A percentile compares a stretch with the other conserved stretches of the same genome.
Evolutionary conservation across 2,113 vertebrate genomes (phyloP).

Genomic region (Scolopax mira): DNA sequence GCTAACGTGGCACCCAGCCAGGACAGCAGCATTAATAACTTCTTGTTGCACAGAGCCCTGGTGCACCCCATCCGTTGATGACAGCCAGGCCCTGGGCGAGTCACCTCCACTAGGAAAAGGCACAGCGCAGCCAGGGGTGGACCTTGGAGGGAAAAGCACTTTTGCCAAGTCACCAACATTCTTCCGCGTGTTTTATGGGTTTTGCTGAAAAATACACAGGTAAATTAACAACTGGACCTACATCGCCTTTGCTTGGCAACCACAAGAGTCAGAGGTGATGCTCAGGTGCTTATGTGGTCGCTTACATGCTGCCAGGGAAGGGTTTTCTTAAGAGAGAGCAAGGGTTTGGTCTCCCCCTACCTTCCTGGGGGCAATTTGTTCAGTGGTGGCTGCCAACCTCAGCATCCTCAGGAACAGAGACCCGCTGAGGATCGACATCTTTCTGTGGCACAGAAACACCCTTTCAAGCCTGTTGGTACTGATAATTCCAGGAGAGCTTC

Average conservation of each 20-base stretch:
- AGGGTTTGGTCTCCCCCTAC: not conserved
- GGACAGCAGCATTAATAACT: slow-evolving; percentile 44
- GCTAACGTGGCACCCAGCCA: slow-evolving; percentile 39
- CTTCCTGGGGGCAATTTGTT: not conserved
- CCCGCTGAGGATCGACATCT: not conserved
- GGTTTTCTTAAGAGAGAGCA: not conserved
- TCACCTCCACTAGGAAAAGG: not conserved
- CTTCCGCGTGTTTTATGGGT: not conserved
- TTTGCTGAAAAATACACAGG: not conserved
- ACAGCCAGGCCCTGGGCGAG: fast-evolving
- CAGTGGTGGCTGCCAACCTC: not conserved
- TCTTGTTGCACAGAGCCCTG: slow-evolving; percentile 14
- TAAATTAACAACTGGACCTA: not conserved
- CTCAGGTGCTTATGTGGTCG: not conserved
- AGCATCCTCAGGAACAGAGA: not conserved
- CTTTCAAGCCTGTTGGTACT: not conserved
- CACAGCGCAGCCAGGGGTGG: not conserved
- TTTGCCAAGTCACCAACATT: not conserved
- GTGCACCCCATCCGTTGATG: not conserved
- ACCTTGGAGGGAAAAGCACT: not conserved
- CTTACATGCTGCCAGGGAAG: not conserved
- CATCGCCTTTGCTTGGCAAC: not conserved
- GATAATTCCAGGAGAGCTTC: not conserved
- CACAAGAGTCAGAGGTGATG: not conserved
- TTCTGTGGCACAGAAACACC: not conserved